Conservation (phyloP, 2,888 invertebrate genomes). For the Steromphala cineraria region DNA sequence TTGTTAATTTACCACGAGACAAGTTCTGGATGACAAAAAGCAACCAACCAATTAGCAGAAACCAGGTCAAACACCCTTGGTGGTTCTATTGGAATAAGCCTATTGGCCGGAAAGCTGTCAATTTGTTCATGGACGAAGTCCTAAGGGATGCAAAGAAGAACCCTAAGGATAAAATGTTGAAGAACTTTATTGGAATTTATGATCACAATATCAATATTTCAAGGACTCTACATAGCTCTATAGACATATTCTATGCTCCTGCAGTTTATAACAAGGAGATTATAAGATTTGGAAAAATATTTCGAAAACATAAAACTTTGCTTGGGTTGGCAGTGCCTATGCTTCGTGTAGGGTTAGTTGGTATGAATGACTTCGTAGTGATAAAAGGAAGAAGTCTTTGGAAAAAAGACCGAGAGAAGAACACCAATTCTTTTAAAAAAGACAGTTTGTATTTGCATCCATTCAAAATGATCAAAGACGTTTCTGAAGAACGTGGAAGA, state of each 20-base stretch:
- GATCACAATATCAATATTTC: neutral
- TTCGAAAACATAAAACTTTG: neutral
- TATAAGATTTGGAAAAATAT: constrained; percentile 3
- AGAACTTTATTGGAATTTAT: neutral
- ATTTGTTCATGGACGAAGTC: neutral
- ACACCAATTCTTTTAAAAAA: neutral
- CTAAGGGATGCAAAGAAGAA: neutral
- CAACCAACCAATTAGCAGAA: neutral
- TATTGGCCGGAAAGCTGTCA: neutral
- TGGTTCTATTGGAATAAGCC: constrained; percentile 19
- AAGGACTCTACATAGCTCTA: neutral
- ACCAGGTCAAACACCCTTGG: neutral
- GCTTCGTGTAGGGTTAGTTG: neutral
- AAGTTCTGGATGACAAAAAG: constrained; percentile 8
- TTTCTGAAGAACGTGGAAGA: neutral
- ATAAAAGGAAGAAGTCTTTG: constrained; percentile 10
- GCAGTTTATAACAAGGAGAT: neutral
- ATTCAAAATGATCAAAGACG: neutral
- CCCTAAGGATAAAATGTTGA: neutral
- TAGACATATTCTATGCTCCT: constrained; percentile 16
- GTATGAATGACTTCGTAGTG: neutral
- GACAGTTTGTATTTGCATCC: constrained; percentile 5
- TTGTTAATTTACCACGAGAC: constrained; percentile 1
- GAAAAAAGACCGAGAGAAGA: neutral
- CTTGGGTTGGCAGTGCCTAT: neutral